A percentile compares a stretch with the other conserved stretches of the same genome.
phyloP scores from a whole-genome alignment of 2,888 invertebrate species.

The Cremastobaeus sp. region DNA sequence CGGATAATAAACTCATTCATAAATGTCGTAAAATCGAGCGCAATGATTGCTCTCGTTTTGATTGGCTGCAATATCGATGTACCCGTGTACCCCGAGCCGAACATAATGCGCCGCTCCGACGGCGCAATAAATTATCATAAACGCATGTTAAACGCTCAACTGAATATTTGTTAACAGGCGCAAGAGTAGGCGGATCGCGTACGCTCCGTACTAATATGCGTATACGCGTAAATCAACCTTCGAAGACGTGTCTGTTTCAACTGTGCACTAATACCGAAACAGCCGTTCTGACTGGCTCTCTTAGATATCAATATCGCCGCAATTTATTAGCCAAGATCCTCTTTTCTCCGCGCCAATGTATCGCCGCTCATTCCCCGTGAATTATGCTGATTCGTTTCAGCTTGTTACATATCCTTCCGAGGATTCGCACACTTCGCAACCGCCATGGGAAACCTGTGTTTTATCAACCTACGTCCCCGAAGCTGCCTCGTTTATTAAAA shows the following conservation, averaged over 20 bases:
- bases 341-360: slow-evolving; percentile 47
- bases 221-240: slow-evolving; percentile 58
- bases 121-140: slow-evolving; percentile 74
- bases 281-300: slow-evolving; percentile 42
- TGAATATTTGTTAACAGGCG: slow-evolving; percentile 75
- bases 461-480: slow-evolving; percentile 6
- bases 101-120: slow-evolving; percentile 67
- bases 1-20: slow-evolving; percentile 48
- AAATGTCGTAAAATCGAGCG: slow-evolving; percentile 40
- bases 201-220: slow-evolving; percentile 59
- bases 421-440: slow-evolving; percentile 28
- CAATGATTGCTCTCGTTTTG: slow-evolving; percentile 61
- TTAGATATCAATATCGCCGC: slow-evolving; percentile 61
- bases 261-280: slow-evolving; percentile 52
- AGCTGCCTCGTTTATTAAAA: slow-evolving; percentile 12
- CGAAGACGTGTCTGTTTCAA: slow-evolving; percentile 56
- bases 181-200: slow-evolving; percentile 70
- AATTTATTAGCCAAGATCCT: slow-evolving; percentile 58
- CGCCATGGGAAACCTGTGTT: slow-evolving; percentile 35
- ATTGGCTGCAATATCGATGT: slow-evolving; percentile 66
- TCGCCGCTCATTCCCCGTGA: slow-evolving; percentile 54
- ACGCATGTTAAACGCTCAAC: slow-evolving; percentile 71
- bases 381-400: slow-evolving; percentile 59
- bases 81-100: slow-evolving; percentile 64
- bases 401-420: slow-evolving; percentile 46